phyloP scores from a whole-genome alignment of 2,888 invertebrate species.

The Drosophila neotestacea region DNA sequence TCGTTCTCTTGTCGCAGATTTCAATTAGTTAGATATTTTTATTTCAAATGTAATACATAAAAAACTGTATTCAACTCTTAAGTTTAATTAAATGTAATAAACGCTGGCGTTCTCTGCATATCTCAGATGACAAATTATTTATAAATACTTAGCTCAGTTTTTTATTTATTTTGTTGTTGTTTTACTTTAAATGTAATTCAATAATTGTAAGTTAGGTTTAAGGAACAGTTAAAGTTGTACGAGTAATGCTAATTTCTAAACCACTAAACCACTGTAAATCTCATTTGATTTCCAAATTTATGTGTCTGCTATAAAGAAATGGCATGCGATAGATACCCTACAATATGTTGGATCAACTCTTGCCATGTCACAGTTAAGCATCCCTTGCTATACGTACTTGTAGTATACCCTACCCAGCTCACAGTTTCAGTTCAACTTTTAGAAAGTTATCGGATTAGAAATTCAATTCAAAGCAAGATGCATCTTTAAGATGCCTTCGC shows the following conservation, averaged over 20 bases:
- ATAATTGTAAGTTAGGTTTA: slow-evolving; percentile 17
- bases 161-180: background rate
- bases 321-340: slow-evolving; percentile 32
- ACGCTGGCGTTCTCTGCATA: slow-evolving; percentile 54
- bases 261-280: slow-evolving; percentile 11
- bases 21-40: background rate
- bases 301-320: background rate
- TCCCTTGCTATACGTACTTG: slow-evolving; percentile 10
- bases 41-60: slow-evolving; percentile 21
- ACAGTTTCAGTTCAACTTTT: slow-evolving; percentile 59
- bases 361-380: slow-evolving; percentile 19
- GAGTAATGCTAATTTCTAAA: slow-evolving; percentile 12
- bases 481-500: slow-evolving; percentile 39
- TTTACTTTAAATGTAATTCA: slow-evolving; percentile 1
- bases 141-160: slow-evolving; percentile 16
- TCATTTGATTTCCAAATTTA: slow-evolving; percentile 18
- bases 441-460: slow-evolving; percentile 41
- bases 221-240: slow-evolving; percentile 30
- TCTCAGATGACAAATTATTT: slow-evolving; percentile 46
- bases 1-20: slow-evolving; percentile 30
- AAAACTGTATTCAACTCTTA: slow-evolving; percentile 40
- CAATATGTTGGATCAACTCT: slow-evolving; percentile 22
- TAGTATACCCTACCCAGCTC: slow-evolving; percentile 35
- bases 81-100: slow-evolving; percentile 39
- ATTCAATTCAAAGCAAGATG: slow-evolving; percentile 10